Percentiles rank a stretch among this genome's conserved stretches.
Evolutionary conservation across 2,797 vertebrate genomes (phyloP).

Genomic region (Kryptopterus vitreolus): DNA sequence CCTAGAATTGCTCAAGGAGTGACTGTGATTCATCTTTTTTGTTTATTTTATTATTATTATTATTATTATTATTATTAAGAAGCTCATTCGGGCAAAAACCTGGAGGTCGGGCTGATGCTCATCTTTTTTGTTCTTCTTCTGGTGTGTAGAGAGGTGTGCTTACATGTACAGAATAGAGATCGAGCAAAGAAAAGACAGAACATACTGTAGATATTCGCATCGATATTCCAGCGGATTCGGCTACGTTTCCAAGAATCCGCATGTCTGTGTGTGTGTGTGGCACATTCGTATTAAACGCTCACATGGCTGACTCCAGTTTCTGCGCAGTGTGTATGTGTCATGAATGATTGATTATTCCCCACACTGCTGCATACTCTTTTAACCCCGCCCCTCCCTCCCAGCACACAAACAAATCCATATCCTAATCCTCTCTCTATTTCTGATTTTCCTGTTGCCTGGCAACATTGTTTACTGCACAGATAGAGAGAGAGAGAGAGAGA

Average conservation of each 20-base stretch:
- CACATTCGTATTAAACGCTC: background rate
- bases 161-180: background rate
- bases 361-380: background rate
- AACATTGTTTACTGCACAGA: conserved; percentile 66
- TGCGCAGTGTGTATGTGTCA: conserved; percentile 30
- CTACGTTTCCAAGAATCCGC: background rate
- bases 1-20: background rate
- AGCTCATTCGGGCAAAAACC: background rate
- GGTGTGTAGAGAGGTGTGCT: background rate
- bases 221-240: background rate
- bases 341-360: conserved; percentile 45
- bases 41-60: too few species aligned
- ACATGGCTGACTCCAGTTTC: conserved; percentile 10
- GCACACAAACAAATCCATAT: conserved; percentile 1
- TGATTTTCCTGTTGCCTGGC: conserved; percentile 64
- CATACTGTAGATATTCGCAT: background rate
- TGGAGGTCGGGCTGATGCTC: background rate
- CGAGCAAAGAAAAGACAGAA: background rate
- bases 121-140: background rate
- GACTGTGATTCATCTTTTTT: background rate
- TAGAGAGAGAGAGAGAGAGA: conserved; percentile 33
- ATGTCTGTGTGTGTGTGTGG: background rate
- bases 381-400: too few species aligned
- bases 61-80: background rate
- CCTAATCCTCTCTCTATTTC: conserved; percentile 41